Evolutionary conservation across 23 tunicate species (phyloP), one percentile per base, ranked within the genome.

Genomic region (Oikopleura dioica): DNA sequence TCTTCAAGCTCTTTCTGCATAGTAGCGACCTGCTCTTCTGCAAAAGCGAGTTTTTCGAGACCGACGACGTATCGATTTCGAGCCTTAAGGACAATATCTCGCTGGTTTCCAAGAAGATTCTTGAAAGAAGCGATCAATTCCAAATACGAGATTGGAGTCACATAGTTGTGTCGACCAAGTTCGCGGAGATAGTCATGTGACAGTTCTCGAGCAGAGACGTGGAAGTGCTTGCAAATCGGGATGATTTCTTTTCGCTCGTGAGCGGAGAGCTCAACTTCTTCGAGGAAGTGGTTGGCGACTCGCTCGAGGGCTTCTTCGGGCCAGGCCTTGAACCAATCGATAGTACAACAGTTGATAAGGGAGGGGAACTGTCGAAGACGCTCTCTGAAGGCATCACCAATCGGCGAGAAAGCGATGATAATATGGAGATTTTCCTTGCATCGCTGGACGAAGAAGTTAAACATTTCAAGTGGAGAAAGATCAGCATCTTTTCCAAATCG

Each of bases 241-340:
- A 91, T 91, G 67, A 91, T 91, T 38, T 83, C 92, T 23, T 35
- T 77, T 78, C 97, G 80, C 59, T 91, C 97, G 50, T 85, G 87
- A 37, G 85, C 92, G 23, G 92, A 69, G 28, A 91, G 78, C 50
- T 91, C 97, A 34, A 91, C 78, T 4, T 69, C 75, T 76, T 91
- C 97, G 78, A 91, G 68, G 44, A 91, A 91, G 77, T 82, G 82
- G 77, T 91, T 91, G 1, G 97, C 97, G n/a, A 91, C 97, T 63
- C 85, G 79, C 51, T 91, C 97, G 76, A 91, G 75, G 23, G 97
- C 97, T 80, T 91, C 97, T 23, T 88, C 92, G 63, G 97, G 97
- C 97, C 97, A 91, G 0, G 97, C 92, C 96, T 91, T 92, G 75
- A 91, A 91, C 97, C 97, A 91, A 75, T 91, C 97, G 75, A 91